A percentile compares a stretch with the other conserved stretches of the same genome.
Evolutionary conservation across 2,113 vertebrate species (phyloP).

Genomic region (human (Homo sapiens)): DNA sequence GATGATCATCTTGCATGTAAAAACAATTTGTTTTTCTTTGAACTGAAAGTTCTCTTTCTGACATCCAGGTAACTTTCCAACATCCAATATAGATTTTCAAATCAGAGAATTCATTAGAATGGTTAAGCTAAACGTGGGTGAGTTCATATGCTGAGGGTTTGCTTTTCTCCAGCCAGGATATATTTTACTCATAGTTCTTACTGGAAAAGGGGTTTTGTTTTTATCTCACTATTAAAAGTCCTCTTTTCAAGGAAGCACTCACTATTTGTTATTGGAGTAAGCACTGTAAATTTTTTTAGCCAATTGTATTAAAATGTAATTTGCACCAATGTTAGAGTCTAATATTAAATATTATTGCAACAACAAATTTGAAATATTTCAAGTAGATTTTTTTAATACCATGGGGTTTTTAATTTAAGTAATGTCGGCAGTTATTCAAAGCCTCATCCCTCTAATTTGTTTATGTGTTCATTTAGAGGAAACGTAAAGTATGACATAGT

Average conservation of each 20-base stretch:
- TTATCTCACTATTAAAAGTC: not conserved
- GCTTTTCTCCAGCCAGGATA: not conserved
- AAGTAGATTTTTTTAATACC: constrained; percentile 18
- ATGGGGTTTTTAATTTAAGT: constrained; percentile 17
- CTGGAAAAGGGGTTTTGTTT: constrained; percentile 34
- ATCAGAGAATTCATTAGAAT: constrained; percentile 10
- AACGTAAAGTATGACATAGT: not conserved
- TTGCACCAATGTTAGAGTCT: constrained; percentile 39
- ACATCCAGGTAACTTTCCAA: not conserved
- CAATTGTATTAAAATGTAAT: constrained; percentile 21
- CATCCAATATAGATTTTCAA: not conserved
- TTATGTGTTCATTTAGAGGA: not conserved
- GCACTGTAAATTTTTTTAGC: not conserved
- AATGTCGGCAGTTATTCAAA: constrained; percentile 21
- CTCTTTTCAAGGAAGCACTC: not conserved
- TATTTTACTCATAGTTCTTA: not conserved
- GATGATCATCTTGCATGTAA: not conserved
- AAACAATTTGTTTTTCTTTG: not conserved
- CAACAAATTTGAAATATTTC: constrained; percentile 24
- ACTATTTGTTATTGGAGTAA: constrained; percentile 27
- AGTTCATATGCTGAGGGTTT: not conserved
- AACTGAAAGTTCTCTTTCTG: no score
- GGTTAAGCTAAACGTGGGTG: not conserved
- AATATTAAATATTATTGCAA: constrained; percentile 5
- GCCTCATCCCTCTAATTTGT: not conserved